Percentiles rank a stretch among this genome's conserved stretches.
Evolutionary conservation across 2,888 invertebrate genomes (phyloP).

Genomic region (Athalia cordata): DNA sequence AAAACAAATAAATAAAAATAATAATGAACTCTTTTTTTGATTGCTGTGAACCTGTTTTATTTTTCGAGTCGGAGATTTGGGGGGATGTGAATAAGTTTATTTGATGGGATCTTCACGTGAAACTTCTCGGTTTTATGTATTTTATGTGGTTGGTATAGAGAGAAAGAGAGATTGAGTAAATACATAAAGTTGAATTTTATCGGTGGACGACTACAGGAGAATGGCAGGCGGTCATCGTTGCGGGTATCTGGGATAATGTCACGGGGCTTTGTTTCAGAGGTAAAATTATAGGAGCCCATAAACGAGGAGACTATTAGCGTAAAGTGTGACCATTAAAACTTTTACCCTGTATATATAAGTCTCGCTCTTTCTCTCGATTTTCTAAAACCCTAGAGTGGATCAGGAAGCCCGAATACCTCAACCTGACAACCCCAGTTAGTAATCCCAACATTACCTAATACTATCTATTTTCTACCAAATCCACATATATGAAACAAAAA

Average conservation of each 20-base stretch:
- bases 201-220: not conserved
- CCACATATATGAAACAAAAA: not conserved
- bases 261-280: not conserved
- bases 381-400: not conserved
- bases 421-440: too few relatives aligned
- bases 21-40: not conserved
- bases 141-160: not conserved
- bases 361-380: not conserved
- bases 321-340: conserved; percentile 24
- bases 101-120: not conserved
- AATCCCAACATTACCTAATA: not conserved
- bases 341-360: not conserved
- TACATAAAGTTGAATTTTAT: conserved; percentile 34
- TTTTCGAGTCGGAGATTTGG: not conserved
- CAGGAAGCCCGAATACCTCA: too few relatives aligned
- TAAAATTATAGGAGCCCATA: conserved; percentile 12
- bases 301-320: conserved; percentile 23
- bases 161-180: not conserved
- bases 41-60: not conserved
- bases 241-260: conserved; percentile 16
- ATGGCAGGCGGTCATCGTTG: not conserved
- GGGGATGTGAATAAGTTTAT: too few relatives aligned
- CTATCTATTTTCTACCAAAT: not conserved
- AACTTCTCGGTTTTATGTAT: not conserved
- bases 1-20: conserved; percentile 39